These are phyloP conservation scores for Sprattus sprattus DNA, from an alignment of 2,113 vertebrate species.

Conservation along the genomic window DNA sequence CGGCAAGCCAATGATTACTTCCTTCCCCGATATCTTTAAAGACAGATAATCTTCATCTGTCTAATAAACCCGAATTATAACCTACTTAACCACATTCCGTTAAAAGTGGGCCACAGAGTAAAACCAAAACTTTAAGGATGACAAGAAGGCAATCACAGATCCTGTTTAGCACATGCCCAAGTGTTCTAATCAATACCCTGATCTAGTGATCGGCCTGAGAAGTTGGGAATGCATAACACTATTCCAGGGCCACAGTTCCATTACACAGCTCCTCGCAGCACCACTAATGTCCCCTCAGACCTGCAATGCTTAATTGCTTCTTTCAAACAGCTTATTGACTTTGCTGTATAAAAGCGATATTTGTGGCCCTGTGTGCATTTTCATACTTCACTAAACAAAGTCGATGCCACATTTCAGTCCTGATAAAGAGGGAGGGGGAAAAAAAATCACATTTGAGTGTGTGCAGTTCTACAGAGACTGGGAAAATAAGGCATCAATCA, in stretches of 20 bases:
- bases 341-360: slow-evolving; percentile 45
- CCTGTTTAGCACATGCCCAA: slow-evolving; percentile 7
- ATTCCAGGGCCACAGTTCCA: slow-evolving; percentile 15
- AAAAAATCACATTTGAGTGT: slow-evolving; percentile 26
- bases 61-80: not conserved
- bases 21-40: not conserved
- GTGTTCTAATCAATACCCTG: not conserved
- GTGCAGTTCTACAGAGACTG: not conserved
- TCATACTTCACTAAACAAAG: slow-evolving; percentile 38
- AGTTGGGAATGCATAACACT: not conserved
- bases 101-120: not conserved
- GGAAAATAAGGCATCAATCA: slow-evolving; percentile 27
- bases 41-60: not conserved
- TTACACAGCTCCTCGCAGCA: slow-evolving; percentile 43
- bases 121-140: not conserved
- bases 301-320: slow-evolving; percentile 48
- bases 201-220: slow-evolving; percentile 12
- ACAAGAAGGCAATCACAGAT: not conserved
- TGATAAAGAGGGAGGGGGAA: slow-evolving; percentile 17
- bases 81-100: not conserved
- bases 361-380: slow-evolving; percentile 30
- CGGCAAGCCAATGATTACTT: not conserved
- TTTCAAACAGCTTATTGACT: slow-evolving; percentile 45
- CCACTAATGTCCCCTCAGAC: slow-evolving; percentile 40
- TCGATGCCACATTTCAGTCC: slow-evolving; percentile 38